phyloP scores from a whole-genome alignment of 2,888 invertebrate species.

The Smittia sp. region DNA sequence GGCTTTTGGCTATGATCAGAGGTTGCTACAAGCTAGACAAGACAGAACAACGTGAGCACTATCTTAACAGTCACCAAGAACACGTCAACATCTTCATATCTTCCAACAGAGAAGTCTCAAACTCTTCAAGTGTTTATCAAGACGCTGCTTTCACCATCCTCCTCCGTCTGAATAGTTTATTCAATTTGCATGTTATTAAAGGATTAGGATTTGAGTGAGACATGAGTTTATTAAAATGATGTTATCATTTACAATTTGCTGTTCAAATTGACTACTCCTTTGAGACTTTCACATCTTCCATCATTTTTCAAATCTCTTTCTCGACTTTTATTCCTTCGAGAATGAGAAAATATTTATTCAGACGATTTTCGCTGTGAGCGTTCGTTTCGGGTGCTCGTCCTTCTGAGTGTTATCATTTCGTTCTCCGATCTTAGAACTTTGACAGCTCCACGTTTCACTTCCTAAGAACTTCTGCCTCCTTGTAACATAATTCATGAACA shows the following conservation, averaged over 20 bases:
- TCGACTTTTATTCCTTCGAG: not conserved
- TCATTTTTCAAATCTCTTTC: constrained; percentile 19
- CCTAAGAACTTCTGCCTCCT: constrained; percentile 16
- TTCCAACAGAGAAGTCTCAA: not conserved
- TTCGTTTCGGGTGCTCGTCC: no score
- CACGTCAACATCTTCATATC: no score
- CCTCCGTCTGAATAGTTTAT: constrained; percentile 5
- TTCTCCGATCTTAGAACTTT: not conserved
- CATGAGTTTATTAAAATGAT: constrained; percentile 21
- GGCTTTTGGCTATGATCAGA: no score
- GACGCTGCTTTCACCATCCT: not conserved
- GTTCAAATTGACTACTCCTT: not conserved
- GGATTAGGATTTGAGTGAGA: constrained; percentile 8
- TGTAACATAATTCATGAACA: constrained; percentile 15
- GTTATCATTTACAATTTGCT: constrained; percentile 28
- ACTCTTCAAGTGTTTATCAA: not conserved
- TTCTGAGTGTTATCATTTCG: not conserved
- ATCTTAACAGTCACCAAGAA: not conserved
- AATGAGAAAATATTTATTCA: constrained; percentile 7
- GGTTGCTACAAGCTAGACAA: no score
- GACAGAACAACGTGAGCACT: not conserved
- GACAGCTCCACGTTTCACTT: constrained; percentile 32
- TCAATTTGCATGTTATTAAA: constrained; percentile 40
- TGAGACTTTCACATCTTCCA: constrained; percentile 6
- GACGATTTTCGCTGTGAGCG: constrained; percentile 18